Percentiles rank a stretch among this genome's conserved stretches.
phyloP scores from a whole-genome alignment of 2,888 invertebrate species.

The Metopia argyrocephala region DNA sequence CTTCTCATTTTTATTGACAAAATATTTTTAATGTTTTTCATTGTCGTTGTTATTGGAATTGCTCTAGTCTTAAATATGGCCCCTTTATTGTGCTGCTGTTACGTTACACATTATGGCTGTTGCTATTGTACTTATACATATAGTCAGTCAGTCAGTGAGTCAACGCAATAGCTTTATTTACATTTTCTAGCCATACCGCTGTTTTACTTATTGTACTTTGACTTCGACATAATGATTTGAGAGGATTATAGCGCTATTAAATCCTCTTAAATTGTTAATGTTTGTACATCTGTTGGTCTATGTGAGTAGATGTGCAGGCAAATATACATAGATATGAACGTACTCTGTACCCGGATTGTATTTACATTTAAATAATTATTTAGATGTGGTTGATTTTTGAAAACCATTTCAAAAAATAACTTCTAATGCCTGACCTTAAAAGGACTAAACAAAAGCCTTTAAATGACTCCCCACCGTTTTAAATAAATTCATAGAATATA shows the following conservation, averaged over 20 bases:
- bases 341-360: neutral
- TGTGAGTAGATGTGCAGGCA: conserved; percentile 1
- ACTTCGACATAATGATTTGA: conserved; percentile 63
- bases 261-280: conserved; percentile 62
- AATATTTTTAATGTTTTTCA: conserved; percentile 11
- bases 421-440: conserved; percentile 58
- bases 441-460: conserved; percentile 39
- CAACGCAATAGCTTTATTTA: conserved; percentile 51
- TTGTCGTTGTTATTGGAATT: neutral
- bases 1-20: neutral
- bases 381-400: conserved; percentile 55
- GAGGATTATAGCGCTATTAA: conserved; percentile 64
- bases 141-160: too few species aligned
- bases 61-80: neutral
- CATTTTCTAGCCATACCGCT: conserved; percentile 56
- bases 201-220: conserved; percentile 57
- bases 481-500: conserved; percentile 1
- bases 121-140: neutral
- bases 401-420: conserved; percentile 59
- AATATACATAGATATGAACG: neutral
- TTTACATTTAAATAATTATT: conserved; percentile 48
- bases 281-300: conserved; percentile 51
- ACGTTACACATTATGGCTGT: neutral
- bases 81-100: neutral
- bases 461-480: conserved; percentile 51